Evolutionary conservation across 2,888 invertebrate genomes (phyloP).

Genomic region (Lepidochitona cinerea): DNA sequence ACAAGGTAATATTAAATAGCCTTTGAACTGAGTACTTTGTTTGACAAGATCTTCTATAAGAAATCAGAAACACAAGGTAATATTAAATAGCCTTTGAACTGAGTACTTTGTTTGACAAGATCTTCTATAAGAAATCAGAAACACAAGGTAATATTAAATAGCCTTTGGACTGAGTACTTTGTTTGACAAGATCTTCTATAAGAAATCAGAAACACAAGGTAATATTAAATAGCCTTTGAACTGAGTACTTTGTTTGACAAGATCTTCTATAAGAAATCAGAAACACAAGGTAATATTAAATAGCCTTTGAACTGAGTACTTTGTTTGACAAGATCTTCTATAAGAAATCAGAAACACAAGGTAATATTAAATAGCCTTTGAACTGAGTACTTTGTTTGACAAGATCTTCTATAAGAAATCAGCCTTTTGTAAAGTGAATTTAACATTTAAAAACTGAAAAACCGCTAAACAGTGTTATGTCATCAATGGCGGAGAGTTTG

Average conservation of each 20-base stretch:
- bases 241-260: conserved; percentile 50
- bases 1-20: no score
- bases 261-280: conserved; percentile 38
- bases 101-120: conserved; percentile 46
- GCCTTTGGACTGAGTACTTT: conserved; percentile 40
- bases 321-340: conserved; percentile 53
- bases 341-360: conserved; percentile 28
- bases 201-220: no score
- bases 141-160: no score
- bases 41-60: conserved; percentile 50
- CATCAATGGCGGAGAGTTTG: no score
- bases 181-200: conserved; percentile 51
- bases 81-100: conserved; percentile 41
- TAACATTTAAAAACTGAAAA: no score
- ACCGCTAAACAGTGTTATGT: no score
- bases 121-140: conserved; percentile 40
- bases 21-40: conserved; percentile 43
- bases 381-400: no score
- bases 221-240: conserved; percentile 37
- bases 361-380: no score
- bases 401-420: no score
- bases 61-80: conserved; percentile 21
- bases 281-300: no score
- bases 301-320: conserved; percentile 39
- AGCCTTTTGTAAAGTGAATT: no score